Conservation (phyloP, 2,113 vertebrate species). For the Petaurus breviceps region DNA sequence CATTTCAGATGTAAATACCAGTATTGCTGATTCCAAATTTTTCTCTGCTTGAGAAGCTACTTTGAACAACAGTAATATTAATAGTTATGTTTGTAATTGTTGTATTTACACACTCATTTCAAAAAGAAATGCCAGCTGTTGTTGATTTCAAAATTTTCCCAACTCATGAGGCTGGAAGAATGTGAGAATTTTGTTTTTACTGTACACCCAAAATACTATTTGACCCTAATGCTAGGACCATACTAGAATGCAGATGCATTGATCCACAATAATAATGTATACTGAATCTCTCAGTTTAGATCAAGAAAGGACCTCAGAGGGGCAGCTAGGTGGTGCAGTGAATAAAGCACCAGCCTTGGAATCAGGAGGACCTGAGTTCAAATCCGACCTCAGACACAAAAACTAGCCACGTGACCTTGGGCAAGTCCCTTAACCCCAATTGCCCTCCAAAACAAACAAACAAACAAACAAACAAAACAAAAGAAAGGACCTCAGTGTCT, state of each 20-base stretch:
- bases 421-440: too few species aligned
- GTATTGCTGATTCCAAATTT: neutral
- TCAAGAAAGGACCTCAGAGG: neutral
- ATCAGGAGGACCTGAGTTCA: too few species aligned
- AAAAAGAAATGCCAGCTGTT: neutral
- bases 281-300: neutral
- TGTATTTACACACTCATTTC: neutral
- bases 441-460: too few species aligned
- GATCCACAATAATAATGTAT: neutral
- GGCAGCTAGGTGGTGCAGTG: too few species aligned
- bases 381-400: too few species aligned
- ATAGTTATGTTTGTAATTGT: neutral
- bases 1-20: neutral
- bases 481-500: too few species aligned
- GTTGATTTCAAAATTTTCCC: neutral
- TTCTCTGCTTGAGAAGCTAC: neutral
- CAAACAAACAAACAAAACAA: too few species aligned
- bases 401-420: too few species aligned
- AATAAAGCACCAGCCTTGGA: too few species aligned
- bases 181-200: neutral
- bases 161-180: neutral
- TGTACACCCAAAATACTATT: neutral
- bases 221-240: neutral
- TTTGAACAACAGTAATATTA: neutral
- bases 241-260: neutral